Evolutionary conservation across 2,888 invertebrate species (phyloP).

Genomic region (Cephus sareptanus): DNA sequence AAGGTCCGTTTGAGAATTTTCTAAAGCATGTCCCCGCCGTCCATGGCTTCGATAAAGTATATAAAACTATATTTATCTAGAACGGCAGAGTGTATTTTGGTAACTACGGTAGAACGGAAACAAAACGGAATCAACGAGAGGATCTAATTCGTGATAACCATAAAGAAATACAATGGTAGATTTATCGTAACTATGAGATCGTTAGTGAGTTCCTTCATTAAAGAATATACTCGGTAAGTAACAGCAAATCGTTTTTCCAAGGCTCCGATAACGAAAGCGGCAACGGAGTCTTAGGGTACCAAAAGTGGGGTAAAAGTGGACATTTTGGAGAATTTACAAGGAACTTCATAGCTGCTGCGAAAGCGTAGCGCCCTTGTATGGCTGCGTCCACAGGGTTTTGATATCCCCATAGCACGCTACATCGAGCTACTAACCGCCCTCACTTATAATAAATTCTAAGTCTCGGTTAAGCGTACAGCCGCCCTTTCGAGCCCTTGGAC

Average conservation of each 20-base stretch:
- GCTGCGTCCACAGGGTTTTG: constrained; percentile 26
- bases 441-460: constrained; percentile 40
- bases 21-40: neutral
- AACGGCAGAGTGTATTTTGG: neutral
- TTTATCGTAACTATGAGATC: neutral
- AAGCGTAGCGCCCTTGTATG: neutral
- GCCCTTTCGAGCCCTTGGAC: constrained; percentile 5
- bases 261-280: neutral
- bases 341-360: neutral
- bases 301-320: neutral
- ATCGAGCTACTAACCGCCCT: constrained; percentile 25
- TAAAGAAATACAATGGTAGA: neutral
- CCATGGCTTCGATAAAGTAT: neutral
- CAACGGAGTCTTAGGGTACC: neutral
- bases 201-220: no score
- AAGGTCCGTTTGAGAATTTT: neutral
- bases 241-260: neutral
- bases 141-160: neutral
- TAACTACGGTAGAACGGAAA: neutral
- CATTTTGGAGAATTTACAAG: neutral
- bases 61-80: neutral
- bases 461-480: constrained; percentile 32
- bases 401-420: constrained; percentile 32
- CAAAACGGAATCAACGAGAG: neutral
- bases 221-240: neutral